Percentiles rank a stretch among this genome's conserved stretches.
Evolutionary conservation across 2,113 vertebrate genomes (phyloP).

Genomic region (Heterocephalus glaber): DNA sequence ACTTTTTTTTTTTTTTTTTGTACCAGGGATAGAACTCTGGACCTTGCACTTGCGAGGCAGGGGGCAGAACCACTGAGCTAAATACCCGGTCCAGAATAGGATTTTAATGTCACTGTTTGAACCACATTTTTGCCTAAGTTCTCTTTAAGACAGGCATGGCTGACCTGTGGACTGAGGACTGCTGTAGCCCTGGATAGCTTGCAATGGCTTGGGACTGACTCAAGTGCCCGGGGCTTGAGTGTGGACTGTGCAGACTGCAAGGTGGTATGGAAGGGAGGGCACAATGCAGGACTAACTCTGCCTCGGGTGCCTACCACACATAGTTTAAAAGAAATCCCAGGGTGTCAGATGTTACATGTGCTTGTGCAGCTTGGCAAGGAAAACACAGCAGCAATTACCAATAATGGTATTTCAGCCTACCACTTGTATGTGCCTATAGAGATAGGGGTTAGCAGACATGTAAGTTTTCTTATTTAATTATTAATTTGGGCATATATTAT

Average conservation of each 20-base stretch:
- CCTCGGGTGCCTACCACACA: not conserved
- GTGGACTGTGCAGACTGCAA: too few species aligned
- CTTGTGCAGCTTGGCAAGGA: not conserved
- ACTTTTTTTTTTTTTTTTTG: not conserved
- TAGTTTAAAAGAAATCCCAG: too few species aligned
- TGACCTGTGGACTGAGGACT: not conserved
- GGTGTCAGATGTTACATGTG: too few species aligned
- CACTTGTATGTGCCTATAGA: not conserved
- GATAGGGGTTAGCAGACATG: not conserved
- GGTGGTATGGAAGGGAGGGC: not conserved
- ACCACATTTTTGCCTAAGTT: not conserved
- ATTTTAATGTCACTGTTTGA: not conserved
- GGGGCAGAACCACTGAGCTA: too few species aligned
- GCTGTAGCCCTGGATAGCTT: not conserved
- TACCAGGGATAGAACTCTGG: too few species aligned
- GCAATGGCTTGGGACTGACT: not conserved
- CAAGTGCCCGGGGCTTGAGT: not conserved
- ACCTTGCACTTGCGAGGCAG: too few species aligned
- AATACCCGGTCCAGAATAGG: not conserved
- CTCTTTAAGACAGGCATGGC: not conserved
- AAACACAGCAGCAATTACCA: not conserved
- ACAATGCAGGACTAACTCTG: not conserved
- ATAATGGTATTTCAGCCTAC: too few species aligned
- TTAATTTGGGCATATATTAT: not conserved
- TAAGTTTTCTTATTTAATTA: not conserved